Base-by-base conservation (phyloP, 2,113 vertebrate genomes). In the Callipepla squamata region DNA sequence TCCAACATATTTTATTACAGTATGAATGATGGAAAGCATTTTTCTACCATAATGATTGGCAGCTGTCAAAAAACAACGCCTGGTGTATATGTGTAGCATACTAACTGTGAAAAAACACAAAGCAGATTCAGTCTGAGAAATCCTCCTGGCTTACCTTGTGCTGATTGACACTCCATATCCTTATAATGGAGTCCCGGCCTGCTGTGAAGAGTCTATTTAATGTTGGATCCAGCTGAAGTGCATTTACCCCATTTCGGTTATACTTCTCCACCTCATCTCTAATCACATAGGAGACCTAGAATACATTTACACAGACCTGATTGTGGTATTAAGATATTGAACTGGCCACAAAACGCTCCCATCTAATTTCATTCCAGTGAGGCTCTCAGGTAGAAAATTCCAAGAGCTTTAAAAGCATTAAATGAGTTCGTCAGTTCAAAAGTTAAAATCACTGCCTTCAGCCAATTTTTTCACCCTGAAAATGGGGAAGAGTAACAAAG, bases 151-250 rank as follows among this genome's bases (percentile, higher is more conserved):
- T 96, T 97, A 99, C 99, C 98, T 99, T 99, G 98, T 99, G 99
- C 96, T 99, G 99, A 96, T 98, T 99, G 96, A 99, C 98, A 32
- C 99, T 99, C 99, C 99, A 99, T 99, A 99, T 99, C 91, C 99
- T 98, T 94, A 99, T 99, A 95, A 99, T 99, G 6, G 99, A 99
- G 97, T 99, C 99, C 30, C 99, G 97, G 3, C 99, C 99, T 5
- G 99, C 99, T 0, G 99, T 99, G 97, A 99, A 99, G 80, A 99
- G 99, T 67, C 99, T 98, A 76, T 99, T 99, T 11, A 99, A 84
- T 0, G 99, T 98, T 34, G 99, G 99, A 94, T 99, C 99, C 53
- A 99, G 98, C 96, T 99, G 99, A 85, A 99, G 98, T 4, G 99
- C 99, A 23, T 99, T 99, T 34, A 99, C 99, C 73, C 99, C 99